Evolutionary conservation across 2,888 invertebrate genomes (phyloP).

Genomic region (Euspilapteryx auroguttella): DNA sequence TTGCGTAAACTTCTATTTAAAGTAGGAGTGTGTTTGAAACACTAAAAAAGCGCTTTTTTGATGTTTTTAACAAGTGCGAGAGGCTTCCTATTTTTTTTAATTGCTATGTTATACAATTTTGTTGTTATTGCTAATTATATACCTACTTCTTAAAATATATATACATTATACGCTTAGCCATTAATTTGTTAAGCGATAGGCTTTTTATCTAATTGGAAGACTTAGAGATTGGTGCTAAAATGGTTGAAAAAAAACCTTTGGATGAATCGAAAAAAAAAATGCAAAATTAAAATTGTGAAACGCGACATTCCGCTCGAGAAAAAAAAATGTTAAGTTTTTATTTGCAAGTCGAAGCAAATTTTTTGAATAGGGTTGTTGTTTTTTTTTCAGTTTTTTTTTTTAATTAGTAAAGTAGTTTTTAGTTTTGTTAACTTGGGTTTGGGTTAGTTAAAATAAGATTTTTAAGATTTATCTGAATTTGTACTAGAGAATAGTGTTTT

Average conservation of each 20-base stretch:
- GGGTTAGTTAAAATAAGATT: constrained; percentile 39
- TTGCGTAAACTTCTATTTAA: constrained; percentile 32
- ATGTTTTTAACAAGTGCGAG: constrained; percentile 32
- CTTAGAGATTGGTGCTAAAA: constrained; percentile 56
- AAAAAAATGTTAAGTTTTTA: constrained; percentile 51
- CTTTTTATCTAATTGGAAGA: constrained; percentile 56
- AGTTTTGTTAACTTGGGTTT: constrained; percentile 58
- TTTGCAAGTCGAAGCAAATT: constrained; percentile 49
- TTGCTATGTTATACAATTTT: constrained; percentile 52
- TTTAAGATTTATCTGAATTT: constrained; percentile 58
- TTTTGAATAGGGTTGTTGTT: constrained; percentile 50
- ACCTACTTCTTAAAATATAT: constrained; percentile 2
- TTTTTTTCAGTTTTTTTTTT: no score
- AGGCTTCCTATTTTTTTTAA: constrained; percentile 47
- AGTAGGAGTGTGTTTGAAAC: constrained; percentile 36
- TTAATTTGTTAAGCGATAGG: constrained; percentile 39
- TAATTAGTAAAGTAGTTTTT: constrained; percentile 30
- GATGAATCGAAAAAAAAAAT: constrained; percentile 13
- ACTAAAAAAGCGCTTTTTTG: constrained; percentile 26
- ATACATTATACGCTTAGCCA: constrained; percentile 54
- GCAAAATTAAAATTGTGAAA: constrained; percentile 9
- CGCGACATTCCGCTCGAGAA: constrained; percentile 48
- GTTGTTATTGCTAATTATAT: constrained; percentile 58
- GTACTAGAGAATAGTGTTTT: constrained; percentile 45
- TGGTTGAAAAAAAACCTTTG: constrained; percentile 14